A percentile compares a stretch with the other conserved stretches of the same genome.
These are phyloP conservation scores for Prorops nasuta DNA, from an alignment of 1,140 invertebrate species.

Conservation along the genomic window DNA sequence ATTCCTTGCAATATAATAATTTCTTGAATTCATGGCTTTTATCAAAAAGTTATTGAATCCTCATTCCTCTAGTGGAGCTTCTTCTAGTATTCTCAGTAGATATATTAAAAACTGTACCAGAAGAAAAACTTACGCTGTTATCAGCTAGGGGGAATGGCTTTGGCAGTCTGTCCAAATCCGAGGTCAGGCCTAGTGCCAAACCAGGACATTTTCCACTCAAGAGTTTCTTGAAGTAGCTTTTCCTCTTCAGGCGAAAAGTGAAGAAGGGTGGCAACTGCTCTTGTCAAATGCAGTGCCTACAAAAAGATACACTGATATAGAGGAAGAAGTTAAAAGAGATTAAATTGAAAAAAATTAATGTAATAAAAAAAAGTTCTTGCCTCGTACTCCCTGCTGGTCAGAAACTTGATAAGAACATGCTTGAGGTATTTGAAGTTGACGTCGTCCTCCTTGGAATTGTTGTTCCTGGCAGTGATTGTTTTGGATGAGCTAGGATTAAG, in stretches of 20 bases:
- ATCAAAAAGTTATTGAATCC: too few relatives aligned
- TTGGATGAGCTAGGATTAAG: slow-evolving; percentile 59
- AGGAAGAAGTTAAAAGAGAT: not conserved
- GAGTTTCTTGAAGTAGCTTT: slow-evolving; percentile 78
- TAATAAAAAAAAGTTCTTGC: slow-evolving; percentile 44
- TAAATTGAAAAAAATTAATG: slow-evolving; percentile 3
- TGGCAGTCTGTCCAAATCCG: slow-evolving; percentile 60
- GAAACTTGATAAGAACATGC: slow-evolving; percentile 89
- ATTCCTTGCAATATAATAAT: too few relatives aligned
- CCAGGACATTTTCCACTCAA: slow-evolving; percentile 88
- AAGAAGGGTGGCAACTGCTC: slow-evolving; percentile 81
- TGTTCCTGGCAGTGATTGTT: slow-evolving; percentile 51
- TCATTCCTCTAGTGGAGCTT: too few relatives aligned
- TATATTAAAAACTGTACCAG: too few relatives aligned
- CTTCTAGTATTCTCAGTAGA: too few relatives aligned
- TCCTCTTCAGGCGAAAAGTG: slow-evolving; percentile 86
- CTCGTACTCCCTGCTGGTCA: slow-evolving; percentile 82
- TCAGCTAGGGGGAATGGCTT: slow-evolving; percentile 61
- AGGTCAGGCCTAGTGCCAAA: slow-evolving; percentile 69
- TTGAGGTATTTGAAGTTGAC: slow-evolving; percentile 87
- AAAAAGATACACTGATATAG: slow-evolving; percentile 10
- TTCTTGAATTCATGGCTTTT: too few relatives aligned
- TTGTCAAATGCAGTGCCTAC: slow-evolving; percentile 84
- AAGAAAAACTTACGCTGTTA: slow-evolving; percentile 22
- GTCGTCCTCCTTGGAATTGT: slow-evolving; percentile 61